phyloP scores from a whole-genome alignment of 2,888 invertebrate genomes.

The Drosophila siamana region DNA sequence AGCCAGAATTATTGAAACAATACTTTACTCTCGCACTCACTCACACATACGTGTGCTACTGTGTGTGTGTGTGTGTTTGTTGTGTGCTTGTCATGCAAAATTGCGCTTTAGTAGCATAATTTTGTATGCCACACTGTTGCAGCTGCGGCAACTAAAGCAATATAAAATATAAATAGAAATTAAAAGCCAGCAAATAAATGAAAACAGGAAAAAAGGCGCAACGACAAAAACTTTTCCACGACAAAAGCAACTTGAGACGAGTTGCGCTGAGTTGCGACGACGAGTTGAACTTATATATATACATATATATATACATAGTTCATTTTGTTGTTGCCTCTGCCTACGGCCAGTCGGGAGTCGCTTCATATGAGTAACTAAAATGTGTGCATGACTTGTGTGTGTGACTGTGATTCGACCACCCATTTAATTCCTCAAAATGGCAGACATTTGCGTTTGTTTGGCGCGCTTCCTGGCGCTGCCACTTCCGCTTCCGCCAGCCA shows the following conservation, averaged over 20 bases:
- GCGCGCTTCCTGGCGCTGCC: slow-evolving; percentile 80
- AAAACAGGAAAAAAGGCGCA: slow-evolving; percentile 38
- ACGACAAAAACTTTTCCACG: slow-evolving; percentile 49
- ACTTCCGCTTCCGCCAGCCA: slow-evolving; percentile 73
- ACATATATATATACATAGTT: slow-evolving; percentile 12
- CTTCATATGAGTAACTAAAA: slow-evolving; percentile 59
- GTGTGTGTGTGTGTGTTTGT: slow-evolving; percentile 30
- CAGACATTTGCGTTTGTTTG: slow-evolving; percentile 81
- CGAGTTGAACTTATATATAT: slow-evolving; percentile 27
- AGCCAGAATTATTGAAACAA: slow-evolving; percentile 83
- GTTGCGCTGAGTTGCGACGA: slow-evolving; percentile 22
- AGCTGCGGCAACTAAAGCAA: slow-evolving; percentile 72
- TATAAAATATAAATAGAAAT: slow-evolving; percentile 79
- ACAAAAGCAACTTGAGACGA: slow-evolving; percentile 64
- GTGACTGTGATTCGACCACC: slow-evolving; percentile 49
- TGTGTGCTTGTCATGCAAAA: slow-evolving; percentile 65
- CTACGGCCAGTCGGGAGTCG: slow-evolving; percentile 37
- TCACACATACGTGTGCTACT: slow-evolving; percentile 3
- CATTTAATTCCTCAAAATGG: slow-evolving; percentile 76
- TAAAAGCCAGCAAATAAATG: slow-evolving; percentile 77
- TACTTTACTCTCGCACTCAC: slow-evolving; percentile 65
- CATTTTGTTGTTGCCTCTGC: slow-evolving; percentile 31
- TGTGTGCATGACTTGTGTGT: slow-evolving; percentile 24
- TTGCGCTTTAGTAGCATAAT: slow-evolving; percentile 78
- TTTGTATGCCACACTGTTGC: slow-evolving; percentile 70